These are phyloP conservation scores for Camponotus pennsylvanicus DNA, from an alignment of 1,140 invertebrate species.

Conservation along the genomic window DNA sequence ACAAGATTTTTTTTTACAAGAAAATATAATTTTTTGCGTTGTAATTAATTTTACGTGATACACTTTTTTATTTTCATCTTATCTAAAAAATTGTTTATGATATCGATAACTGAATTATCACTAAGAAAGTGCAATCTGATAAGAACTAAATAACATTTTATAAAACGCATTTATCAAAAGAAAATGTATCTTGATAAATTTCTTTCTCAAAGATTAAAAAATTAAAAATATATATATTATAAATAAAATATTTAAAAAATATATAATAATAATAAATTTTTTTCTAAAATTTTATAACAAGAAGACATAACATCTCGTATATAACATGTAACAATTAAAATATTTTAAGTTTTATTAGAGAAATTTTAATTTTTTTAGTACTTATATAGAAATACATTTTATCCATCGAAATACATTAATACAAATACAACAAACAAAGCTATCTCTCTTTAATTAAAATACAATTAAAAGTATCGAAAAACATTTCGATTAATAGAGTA, in stretches of 20 bases:
- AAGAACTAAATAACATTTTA: background rate
- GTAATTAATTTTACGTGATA: background rate
- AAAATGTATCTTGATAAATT: background rate
- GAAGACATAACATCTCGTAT: background rate
- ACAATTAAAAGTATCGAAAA: no score
- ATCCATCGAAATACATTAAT: no score
- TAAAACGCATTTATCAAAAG: background rate
- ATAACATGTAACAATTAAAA: background rate
- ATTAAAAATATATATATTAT: no score
- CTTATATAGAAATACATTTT: no score
- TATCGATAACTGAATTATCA: conserved; percentile 14
- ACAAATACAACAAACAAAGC: no score
- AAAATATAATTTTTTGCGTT: background rate
- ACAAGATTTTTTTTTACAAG: background rate
- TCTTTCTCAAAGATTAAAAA: no score
- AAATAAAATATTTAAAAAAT: no score
- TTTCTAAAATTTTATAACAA: background rate
- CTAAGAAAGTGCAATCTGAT: background rate
- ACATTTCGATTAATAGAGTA: no score
- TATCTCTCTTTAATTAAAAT: no score
- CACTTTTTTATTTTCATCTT: background rate
- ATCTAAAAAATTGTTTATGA: conserved; percentile 16
- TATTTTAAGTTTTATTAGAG: no score
- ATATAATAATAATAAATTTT: background rate
- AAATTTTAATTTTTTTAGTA: no score